Conservation (phyloP, 2,797 vertebrate genomes). For the Poeciliopsis presidionis region DNA sequence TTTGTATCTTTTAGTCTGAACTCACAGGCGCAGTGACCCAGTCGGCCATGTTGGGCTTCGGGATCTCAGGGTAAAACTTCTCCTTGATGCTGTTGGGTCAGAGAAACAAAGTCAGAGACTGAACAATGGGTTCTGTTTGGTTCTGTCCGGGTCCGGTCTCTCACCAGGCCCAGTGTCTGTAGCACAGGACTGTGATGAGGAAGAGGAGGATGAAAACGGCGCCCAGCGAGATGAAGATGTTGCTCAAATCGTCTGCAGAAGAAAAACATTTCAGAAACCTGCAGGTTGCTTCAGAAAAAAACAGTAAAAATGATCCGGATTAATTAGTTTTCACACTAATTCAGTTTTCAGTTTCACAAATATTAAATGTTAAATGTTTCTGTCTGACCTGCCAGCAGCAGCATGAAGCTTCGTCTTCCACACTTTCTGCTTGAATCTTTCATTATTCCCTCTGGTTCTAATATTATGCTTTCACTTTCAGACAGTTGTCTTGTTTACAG, state of each 20-base stretch:
- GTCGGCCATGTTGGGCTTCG: constrained; percentile 80
- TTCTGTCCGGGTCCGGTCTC: neutral
- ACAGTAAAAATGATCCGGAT: too few relatives aligned
- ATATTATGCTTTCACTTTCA: too few relatives aligned
- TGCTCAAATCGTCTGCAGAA: constrained; percentile 75
- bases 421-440: too few relatives aligned
- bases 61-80: constrained; percentile 88
- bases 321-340: too few relatives aligned
- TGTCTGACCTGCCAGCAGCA: too few relatives aligned
- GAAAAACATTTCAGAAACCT: neutral
- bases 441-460: too few relatives aligned
- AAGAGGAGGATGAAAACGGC: constrained; percentile 72
- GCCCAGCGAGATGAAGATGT: constrained; percentile 76
- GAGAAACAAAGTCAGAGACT: constrained; percentile 10
- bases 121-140: too few relatives aligned
- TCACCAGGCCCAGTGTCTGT: constrained; percentile 85
- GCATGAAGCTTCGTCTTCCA: too few relatives aligned
- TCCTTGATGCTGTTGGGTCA: constrained; percentile 84
- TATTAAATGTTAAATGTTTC: too few relatives aligned
- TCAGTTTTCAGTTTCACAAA: too few relatives aligned
- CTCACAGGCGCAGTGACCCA: constrained; percentile 58
- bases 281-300: neutral
- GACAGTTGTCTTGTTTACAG: too few relatives aligned
- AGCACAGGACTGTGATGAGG: constrained; percentile 82
- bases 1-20: neutral